Conservation (phyloP, 1,140 invertebrate genomes). For the Aphis craccivora region DNA sequence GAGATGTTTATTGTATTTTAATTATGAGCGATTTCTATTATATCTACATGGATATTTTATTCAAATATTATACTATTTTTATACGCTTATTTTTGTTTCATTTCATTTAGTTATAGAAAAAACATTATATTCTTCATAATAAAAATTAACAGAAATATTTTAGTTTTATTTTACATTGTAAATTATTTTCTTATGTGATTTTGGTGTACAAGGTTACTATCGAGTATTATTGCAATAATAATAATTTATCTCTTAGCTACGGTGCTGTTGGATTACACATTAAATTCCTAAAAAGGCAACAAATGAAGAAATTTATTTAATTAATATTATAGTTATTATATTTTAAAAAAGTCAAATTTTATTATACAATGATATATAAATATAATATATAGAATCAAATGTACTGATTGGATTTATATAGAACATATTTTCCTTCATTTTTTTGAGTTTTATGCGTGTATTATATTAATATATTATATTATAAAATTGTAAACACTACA, state of each 20-base stretch:
- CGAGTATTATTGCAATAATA: not conserved
- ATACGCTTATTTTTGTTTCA: conserved; percentile 48
- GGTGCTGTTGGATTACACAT: not conserved
- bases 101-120: conserved; percentile 21
- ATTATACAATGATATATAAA: conserved; percentile 10
- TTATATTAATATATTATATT: not conserved
- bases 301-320: conserved; percentile 1
- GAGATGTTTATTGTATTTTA: conserved; percentile 9
- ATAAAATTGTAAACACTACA: not conserved
- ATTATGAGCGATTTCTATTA: conserved; percentile 44
- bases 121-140: conserved; percentile 25
- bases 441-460: not conserved
- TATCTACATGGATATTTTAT: conserved; percentile 31
- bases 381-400: not conserved
- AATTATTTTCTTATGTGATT: not conserved
- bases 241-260: not conserved
- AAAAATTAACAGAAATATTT: conserved; percentile 28
- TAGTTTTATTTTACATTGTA: conserved; percentile 25
- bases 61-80: conserved; percentile 52
- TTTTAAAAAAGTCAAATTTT: conserved; percentile 40
- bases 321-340: not conserved
- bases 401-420: not conserved
- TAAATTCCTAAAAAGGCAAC: not conserved
- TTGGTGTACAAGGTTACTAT: not conserved
- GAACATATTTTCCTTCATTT: not conserved